These are phyloP conservation scores for Idris sp. DNA, from an alignment of 1,140 invertebrate species.

Conservation along the genomic window DNA sequence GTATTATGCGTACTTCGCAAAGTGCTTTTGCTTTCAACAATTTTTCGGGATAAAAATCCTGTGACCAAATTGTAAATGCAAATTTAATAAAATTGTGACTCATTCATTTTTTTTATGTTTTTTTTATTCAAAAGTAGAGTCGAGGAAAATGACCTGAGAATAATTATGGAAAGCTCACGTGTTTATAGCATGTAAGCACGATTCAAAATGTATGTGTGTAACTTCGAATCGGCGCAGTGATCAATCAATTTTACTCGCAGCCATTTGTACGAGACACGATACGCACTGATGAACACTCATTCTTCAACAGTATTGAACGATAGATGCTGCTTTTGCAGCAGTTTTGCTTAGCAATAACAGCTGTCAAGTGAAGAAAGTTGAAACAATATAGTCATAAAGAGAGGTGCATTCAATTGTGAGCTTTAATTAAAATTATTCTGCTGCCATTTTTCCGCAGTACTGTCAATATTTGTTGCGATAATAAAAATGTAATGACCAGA, in stretches of 20 bases:
- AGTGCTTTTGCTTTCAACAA: too few relatives aligned
- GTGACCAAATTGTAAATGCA: too few relatives aligned
- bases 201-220: constrained; percentile 30
- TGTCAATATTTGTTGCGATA: constrained; percentile 14
- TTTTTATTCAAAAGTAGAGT: too few relatives aligned
- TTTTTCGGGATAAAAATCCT: too few relatives aligned
- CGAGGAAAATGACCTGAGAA: too few relatives aligned
- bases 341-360: constrained; percentile 38
- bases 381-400: constrained; percentile 36
- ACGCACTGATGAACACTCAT: constrained; percentile 52
- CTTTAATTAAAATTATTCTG: constrained; percentile 45
- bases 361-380: constrained; percentile 45
- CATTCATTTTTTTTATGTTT: too few relatives aligned
- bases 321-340: constrained; percentile 41
- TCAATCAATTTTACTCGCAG: constrained; percentile 51
- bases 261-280: constrained; percentile 44
- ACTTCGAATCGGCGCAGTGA: constrained; percentile 36
- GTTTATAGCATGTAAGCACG: too few relatives aligned
- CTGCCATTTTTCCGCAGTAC: constrained; percentile 9
- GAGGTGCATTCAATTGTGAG: constrained; percentile 19
- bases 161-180: too few relatives aligned
- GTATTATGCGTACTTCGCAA: too few relatives aligned
- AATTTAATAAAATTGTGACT: too few relatives aligned
- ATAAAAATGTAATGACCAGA: background rate
- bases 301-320: constrained; percentile 42